Base-by-base conservation (phyloP, 2,888 invertebrate species). In the Tineola bisselliella region DNA sequence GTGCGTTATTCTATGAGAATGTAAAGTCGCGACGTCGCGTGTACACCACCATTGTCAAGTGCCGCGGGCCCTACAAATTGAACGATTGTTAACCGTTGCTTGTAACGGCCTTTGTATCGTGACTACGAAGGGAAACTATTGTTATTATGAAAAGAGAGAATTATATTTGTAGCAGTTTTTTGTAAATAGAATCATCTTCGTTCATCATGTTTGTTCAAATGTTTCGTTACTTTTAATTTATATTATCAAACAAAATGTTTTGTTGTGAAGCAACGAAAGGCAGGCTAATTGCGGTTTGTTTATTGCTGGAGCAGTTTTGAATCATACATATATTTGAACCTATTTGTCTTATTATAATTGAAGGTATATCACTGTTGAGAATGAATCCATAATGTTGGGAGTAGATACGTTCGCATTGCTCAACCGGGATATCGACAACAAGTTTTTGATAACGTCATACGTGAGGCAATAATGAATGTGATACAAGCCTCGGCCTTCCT, bases 1-100 rank as follows among this genome's bases (percentile, higher is more conserved):
- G 79, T 79, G 78, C 81, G 84, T 82, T 84, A 84, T 83, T 82
- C 83, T 77, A 84, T 82, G 84, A 81, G 84, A 84, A 84, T 81
- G 81, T 81, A 72, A 76, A 70, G 73, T 68, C 68, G 67, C 70
- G 71, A 72, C 71, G 78, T 84, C 82, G 84, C 83, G 83, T 83
- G 84, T 56, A 33, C 76, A 76, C 71, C 67, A 70, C 79, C 72
- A 82, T 84, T 84, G 83, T 83, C 66, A 70, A 67, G 68, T 70
- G 79, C 80, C 74, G 72, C 74, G 69, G 75, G 76, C 74, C 66
- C 72, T 80, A 86, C 86, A 84, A 84, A 87, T 86, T 86, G 84
- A 84, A 82, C 82, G 81, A 86, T 86, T 86, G 84, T 84, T 82
- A 83, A 77, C 80, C 74, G 76, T 79, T 73, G 76, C 73, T 67